These are phyloP conservation scores for Riparia riparia DNA, from an alignment of 2,113 vertebrate species.

Conservation along the genomic window DNA sequence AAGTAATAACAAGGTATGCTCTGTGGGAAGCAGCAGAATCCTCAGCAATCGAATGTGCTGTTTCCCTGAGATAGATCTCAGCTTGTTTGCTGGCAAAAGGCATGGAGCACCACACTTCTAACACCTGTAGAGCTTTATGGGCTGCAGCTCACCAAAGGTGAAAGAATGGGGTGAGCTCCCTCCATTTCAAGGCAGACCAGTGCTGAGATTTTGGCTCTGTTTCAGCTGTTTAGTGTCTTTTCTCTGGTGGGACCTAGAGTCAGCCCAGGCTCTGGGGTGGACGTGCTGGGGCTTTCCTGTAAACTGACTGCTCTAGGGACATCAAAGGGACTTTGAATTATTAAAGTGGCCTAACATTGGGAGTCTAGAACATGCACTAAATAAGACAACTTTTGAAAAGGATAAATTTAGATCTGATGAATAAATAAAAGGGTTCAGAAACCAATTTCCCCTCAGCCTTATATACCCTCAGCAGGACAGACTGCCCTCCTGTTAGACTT, in stretches of 20 bases:
- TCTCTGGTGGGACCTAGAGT: not conserved
- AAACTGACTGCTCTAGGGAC: not conserved
- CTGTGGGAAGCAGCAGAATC: not conserved
- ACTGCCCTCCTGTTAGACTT: not conserved
- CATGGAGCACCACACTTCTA: not conserved
- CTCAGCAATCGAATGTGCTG: not conserved
- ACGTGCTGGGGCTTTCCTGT: constrained; percentile 17
- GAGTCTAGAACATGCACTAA: not conserved
- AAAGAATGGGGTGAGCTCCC: not conserved
- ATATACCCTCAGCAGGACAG: not conserved
- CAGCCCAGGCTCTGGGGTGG: not conserved
- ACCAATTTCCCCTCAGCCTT: not conserved
- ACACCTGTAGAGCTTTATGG: not conserved
- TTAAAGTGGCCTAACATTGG: not conserved
- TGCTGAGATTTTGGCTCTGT: not conserved
- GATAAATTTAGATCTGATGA: not conserved
- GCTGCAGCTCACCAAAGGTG: not conserved
- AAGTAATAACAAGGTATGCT: constrained; percentile 6
- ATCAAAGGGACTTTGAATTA: constrained; percentile 32
- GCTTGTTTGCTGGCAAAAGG: not conserved
- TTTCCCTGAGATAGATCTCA: not conserved
- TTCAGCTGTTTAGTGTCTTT: not conserved
- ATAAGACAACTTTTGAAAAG: not conserved
- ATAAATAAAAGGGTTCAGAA: not conserved
- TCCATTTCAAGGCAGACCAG: not conserved